Base-by-base conservation (phyloP, 2,113 vertebrate genomes). In the Ictalurus furcatus region DNA sequence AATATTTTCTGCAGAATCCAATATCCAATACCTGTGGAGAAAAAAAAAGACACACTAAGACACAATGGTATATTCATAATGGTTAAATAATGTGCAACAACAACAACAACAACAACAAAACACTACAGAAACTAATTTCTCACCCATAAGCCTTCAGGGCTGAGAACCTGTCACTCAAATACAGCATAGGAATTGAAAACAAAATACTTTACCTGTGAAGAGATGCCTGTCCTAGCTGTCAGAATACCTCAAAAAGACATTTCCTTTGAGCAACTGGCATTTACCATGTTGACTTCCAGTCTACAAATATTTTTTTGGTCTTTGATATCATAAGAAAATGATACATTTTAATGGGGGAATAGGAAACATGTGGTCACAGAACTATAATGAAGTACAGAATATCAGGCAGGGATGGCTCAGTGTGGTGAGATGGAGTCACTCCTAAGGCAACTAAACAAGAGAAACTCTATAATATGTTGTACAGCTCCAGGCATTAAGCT, bases 291-390 rank as follows among this genome's bases (percentile, higher is more conserved):
- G 96, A 96, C 96, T 97, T 96, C 95, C 94, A 96, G 96, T 96
- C 94, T 96, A 96, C 95, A 94, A 96, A 96, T 96, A 96, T 96
- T 97, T 95, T 97, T 96, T 96, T 95, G 94, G 94, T 96, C 97
- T 99, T 98, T 98, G 97, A 97, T 97, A 98, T 97, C 96, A 96
- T 96, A 97, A 97, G 97, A 96, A 98, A 98, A 98, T 97, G 95
- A 97, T 96, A 97, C 95, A 94, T 97, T 97, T 96, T 95, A 96
- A 96, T 95, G 94, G 95, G 95, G 95, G 97, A 98, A 98, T 98
- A 95, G 95, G 95, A 97, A 98, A 96, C 97, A 98, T 97, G 96
- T 98, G 97, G 81, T 34, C 92, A 95, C 96, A 96, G 95, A 94
- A 95, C 78, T 95, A 96, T 98, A 98, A 98, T 97, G 96, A 98